Conservation (phyloP, 2,888 invertebrate species). For the Hemicrepidius hirtus region DNA sequence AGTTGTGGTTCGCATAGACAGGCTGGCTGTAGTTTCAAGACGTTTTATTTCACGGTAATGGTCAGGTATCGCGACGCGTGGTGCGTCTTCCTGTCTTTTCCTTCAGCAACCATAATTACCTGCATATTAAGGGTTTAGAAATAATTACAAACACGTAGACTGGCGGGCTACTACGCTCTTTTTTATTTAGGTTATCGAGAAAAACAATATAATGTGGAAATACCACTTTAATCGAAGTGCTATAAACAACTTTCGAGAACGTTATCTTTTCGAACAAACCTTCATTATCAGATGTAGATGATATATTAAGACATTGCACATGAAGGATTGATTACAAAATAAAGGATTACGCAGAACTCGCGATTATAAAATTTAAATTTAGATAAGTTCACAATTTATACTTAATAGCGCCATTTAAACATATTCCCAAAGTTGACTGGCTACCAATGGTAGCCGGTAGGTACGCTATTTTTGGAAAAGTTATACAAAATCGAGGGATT, state of each 20-base stretch:
- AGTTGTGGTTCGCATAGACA: conserved; percentile 38
- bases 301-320: background rate
- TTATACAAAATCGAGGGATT: no score
- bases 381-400: no score
- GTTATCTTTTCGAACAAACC: no score
- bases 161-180: background rate
- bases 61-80: conserved; percentile 15
- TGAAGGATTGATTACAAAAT: background rate
- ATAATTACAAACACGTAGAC: conserved; percentile 2
- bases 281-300: background rate
- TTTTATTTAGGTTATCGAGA: background rate
- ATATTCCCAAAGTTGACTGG: no score
- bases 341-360: no score
- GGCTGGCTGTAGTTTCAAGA: conserved; percentile 21
- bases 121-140: background rate
- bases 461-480: no score
- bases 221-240: background rate
- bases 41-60: conserved; percentile 1
- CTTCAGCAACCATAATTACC: background rate
- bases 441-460: no score
- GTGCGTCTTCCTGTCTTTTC: conserved; percentile 32
- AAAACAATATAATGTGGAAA: background rate
- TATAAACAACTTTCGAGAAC: no score
- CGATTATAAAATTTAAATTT: no score
- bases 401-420: no score